A percentile compares a stretch with the other conserved stretches of the same genome.
Conservation (phyloP, 1,140 invertebrate genomes). For the Aricia agestis region DNA sequence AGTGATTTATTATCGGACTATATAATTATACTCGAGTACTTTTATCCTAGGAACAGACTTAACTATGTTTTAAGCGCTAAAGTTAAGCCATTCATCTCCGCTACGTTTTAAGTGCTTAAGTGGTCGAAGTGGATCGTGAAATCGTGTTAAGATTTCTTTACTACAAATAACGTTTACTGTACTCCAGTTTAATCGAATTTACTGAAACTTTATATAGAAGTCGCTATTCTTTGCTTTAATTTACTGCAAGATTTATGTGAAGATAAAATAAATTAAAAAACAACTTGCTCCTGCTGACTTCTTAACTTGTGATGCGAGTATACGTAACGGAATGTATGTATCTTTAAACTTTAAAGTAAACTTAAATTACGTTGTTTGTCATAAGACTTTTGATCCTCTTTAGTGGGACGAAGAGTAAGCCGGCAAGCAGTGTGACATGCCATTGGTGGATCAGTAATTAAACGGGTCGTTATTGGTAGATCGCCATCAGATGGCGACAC, state of each 20-base stretch:
- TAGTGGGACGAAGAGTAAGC: no score
- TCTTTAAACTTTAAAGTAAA: no score
- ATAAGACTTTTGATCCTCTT: neutral
- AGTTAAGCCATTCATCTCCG: conserved; percentile 51
- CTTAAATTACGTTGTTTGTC: neutral
- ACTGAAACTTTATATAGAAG: neutral
- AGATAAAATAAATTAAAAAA: neutral
- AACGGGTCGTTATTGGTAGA: no score
- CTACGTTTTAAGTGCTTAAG: conserved; percentile 61
- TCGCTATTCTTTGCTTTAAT: neutral
- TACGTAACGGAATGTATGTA: no score
- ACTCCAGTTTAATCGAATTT: neutral
- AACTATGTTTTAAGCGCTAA: conserved; percentile 32
- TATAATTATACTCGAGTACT: neutral
- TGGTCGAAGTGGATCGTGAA: conserved; percentile 43
- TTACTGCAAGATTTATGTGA: neutral
- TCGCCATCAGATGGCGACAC: no score
- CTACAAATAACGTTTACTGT: conserved; percentile 5
- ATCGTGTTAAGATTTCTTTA: conserved; percentile 49
- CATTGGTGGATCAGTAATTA: no score
- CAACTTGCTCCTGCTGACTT: neutral
- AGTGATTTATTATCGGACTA: no score
- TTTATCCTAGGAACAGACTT: conserved; percentile 23
- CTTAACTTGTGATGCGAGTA: neutral
- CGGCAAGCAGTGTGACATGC: no score